A percentile compares a stretch with the other conserved stretches of the same genome.
Conservation (phyloP, 1,140 invertebrate species). For the Zelostemma sp. region DNA sequence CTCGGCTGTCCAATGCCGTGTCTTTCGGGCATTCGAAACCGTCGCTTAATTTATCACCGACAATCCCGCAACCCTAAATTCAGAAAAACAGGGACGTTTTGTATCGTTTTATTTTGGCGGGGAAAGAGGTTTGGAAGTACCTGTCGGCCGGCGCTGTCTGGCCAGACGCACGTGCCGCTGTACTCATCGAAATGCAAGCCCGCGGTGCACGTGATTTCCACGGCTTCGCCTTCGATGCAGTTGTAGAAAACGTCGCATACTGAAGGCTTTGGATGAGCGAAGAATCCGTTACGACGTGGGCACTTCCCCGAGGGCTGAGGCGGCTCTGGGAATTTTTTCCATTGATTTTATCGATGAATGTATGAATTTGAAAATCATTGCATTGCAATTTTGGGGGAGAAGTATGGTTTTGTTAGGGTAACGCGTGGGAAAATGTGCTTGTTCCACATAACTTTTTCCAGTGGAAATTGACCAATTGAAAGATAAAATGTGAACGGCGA, state of each 20-base stretch:
- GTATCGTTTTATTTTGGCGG: too few relatives aligned
- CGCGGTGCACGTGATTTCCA: slow-evolving; percentile 84
- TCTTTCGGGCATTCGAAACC: slow-evolving; percentile 87
- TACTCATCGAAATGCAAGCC: slow-evolving; percentile 91
- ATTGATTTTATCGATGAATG: slow-evolving; percentile 19
- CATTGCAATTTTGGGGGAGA: too few relatives aligned
- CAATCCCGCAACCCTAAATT: slow-evolving; percentile 59
- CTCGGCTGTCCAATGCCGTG: slow-evolving; percentile 75
- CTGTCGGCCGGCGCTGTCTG: slow-evolving; percentile 81
- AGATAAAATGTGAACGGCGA: too few relatives aligned
- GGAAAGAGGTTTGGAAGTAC: slow-evolving; percentile 60
- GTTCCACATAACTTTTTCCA: too few relatives aligned
- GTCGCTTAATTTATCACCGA: slow-evolving; percentile 78
- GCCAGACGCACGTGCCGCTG: slow-evolving; percentile 89
- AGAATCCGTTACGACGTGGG: slow-evolving; percentile 88
- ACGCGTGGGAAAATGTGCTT: too few relatives aligned
- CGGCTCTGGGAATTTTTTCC: slow-evolving; percentile 74
- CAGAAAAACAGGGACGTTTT: slow-evolving; percentile 8
- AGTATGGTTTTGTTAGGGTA: too few relatives aligned
- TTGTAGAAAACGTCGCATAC: slow-evolving; percentile 90
- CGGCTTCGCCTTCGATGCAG: slow-evolving; percentile 87
- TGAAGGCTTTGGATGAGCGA: slow-evolving; percentile 85
- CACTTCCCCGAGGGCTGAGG: slow-evolving; percentile 80
- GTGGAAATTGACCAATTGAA: too few relatives aligned
- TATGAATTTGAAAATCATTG: too few relatives aligned